A percentile compares a stretch with the other conserved stretches of the same genome.
phyloP scores from a whole-genome alignment of 1,140 invertebrate species.

The Littorina saxatilis region DNA sequence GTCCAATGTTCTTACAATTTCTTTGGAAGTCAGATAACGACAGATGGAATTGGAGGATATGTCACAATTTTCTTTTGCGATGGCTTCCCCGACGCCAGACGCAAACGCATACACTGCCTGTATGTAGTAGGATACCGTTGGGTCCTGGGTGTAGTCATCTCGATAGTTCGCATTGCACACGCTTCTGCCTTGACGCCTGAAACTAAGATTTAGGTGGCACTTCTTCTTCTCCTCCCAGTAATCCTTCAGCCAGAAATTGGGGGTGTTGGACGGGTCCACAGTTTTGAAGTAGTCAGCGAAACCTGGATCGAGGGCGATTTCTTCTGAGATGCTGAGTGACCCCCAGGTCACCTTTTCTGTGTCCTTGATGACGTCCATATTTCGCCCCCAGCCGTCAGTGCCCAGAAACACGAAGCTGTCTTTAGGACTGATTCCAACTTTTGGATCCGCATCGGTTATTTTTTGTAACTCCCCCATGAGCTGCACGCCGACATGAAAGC shows the following conservation, averaged over 20 bases:
- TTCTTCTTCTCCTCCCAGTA: slow-evolving; percentile 21
- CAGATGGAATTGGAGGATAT: too few species aligned
- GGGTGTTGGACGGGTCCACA: not conserved
- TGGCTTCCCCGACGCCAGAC: not conserved
- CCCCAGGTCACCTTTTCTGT: slow-evolving; percentile 11
- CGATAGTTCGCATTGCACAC: not conserved
- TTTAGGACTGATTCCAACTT: too few species aligned
- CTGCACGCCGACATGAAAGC: too few species aligned
- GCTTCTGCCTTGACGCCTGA: slow-evolving; percentile 18
- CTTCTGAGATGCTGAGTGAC: slow-evolving; percentile 21
- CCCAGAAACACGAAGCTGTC: slow-evolving; percentile 37
- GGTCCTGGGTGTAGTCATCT: slow-evolving; percentile 3
- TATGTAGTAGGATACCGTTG: slow-evolving; percentile 8
- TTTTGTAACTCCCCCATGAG: too few species aligned
- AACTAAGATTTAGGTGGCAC: slow-evolving; percentile 27
- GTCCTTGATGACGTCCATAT: not conserved
- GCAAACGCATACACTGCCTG: not conserved
- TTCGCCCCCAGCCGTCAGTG: slow-evolving; percentile 27
- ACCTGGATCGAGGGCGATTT: not conserved
- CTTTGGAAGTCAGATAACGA: too few species aligned
- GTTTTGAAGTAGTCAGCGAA: slow-evolving; percentile 16
- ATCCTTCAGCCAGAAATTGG: slow-evolving; percentile 17
- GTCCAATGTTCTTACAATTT: not conserved
- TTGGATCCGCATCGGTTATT: too few species aligned
- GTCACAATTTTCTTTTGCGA: not conserved